Base-by-base conservation (phyloP, 2,113 vertebrate species). In the Aptenodytes forsteri region DNA sequence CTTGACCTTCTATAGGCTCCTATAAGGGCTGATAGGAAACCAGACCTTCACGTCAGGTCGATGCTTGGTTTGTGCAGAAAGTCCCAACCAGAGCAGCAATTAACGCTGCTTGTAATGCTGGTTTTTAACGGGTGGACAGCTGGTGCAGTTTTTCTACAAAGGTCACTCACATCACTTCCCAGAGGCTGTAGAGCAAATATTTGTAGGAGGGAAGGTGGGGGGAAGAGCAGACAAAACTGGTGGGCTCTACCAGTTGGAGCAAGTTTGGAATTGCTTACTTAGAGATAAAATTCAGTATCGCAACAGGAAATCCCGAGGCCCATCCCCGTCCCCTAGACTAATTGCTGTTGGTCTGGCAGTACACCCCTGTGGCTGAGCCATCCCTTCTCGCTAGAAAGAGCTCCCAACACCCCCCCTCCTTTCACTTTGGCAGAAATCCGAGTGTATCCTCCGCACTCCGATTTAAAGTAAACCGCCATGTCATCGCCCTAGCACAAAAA, bases 391-490 rank as follows among this genome's bases (percentile, higher is more conserved):
- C 87, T 72, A 52, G 75, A 80, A 83, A 75, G 77, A 73, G 71
- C n/a, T 93, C 87, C 90, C 59, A 72, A 27, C 56, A 73, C 36
- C 66, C 27, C 47, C 70, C 42, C n/a, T 19, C 77, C 54, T 73
- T 55, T 55, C 10, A 10, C 50, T 50, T 73, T 94, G 90, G 94
- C 91, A 91, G 90, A 92, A 94, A 88, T 94, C 90, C 78, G 22
- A 95, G 84, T 1, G 16, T 69, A 64, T 83, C 80, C 87, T 92
- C 86, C 0, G 4, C 49, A 11, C 93, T 94, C 72, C 0, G 16
- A 69, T 83, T 76, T 86, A 90, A 94, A 95, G 96, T 67, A 97
- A 96, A 97, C 87, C 34, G 26, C 91, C 83, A 23, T 91, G 89
- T 96, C 93, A 93, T 90, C 93, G 5, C 90, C 73, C 62, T 2